Base-by-base conservation (phyloP, 92 coral and sea anemone species). In the Actinostola sp. region DNA sequence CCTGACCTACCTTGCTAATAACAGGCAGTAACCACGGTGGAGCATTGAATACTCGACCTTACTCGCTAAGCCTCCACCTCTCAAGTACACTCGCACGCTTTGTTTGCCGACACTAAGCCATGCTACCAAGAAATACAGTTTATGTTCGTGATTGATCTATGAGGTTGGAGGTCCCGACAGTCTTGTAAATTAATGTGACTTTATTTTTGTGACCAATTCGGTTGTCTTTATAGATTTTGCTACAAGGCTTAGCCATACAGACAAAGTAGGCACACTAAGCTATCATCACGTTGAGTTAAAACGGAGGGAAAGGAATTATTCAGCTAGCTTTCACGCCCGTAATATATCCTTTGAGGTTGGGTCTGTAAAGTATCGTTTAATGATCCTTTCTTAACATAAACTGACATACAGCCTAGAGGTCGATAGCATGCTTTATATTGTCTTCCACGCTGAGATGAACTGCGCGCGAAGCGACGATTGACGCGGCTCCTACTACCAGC, bases 381-480 rank as follows among this genome's bases (percentile, higher is more conserved):
- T 53, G 60, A 53, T 20, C 25, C 32, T 21, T 53, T 53, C 30
- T 7, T 53, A 57, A n/a, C 63, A 30, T 57, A 27, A 57, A 57
- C 67, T 34, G 50, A 62, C 67, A 17, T 16, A 24, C 21, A 67
- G 54, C 3, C 26, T 30, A 46, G 48, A 67, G 44, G 43, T 67
- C 60, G 58, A 43, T 24, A 0, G 39, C 8, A 12, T 29, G 24
- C 56, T 17, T 30, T 34, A 41, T 28, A 62, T 14, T 15, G 10
- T 14, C 21, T 38, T 1, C 20, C 2, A 41, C 16, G 10, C 16
- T 8, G 38, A 2, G 35, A 3, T 36, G 38, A 8, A 30, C 13
- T 13, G 25, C 60, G 27, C 36, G 57, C 57, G 38, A 42, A 42
- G 51, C 26, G 71, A 13, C 54, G 71, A 65, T 10, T 42, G 71